Percentiles rank a stretch among this genome's conserved stretches.
These are phyloP conservation scores for Apodemus sylvaticus DNA, from an alignment of 2,113 vertebrate species.

Conservation along the genomic window DNA sequence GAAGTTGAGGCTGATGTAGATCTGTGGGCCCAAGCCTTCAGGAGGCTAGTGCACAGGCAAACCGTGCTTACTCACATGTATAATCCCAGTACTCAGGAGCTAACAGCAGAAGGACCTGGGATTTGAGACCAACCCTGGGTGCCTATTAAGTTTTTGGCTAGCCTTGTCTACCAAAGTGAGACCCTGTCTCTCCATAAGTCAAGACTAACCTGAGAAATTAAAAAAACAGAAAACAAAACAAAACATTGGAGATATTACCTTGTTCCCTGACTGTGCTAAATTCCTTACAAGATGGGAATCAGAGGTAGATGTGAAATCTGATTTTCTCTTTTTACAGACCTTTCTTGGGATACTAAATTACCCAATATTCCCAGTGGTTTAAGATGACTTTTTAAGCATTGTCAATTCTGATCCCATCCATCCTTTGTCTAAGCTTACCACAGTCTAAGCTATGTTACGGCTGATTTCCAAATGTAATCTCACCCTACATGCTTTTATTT, in stretches of 20 bases:
- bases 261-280: constrained; percentile 8
- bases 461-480: constrained; percentile 56
- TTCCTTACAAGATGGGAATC: constrained; percentile 30
- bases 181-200: neutral
- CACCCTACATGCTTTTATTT: neutral
- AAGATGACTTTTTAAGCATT: constrained; percentile 52
- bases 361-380: constrained; percentile 41
- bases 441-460: neutral
- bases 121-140: neutral
- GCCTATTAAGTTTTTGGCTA: neutral
- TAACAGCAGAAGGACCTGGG: neutral
- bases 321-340: constrained; percentile 50
- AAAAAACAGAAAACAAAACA: neutral
- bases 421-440: constrained; percentile 10
- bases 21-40: constrained; percentile 35
- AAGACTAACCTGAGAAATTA: neutral
- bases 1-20: constrained; percentile 36
- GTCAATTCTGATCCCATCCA: constrained; percentile 29
- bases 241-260: constrained; percentile 3
- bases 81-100: neutral
- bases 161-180: neutral
- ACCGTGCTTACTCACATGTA: neutral
- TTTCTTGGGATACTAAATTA: constrained; percentile 55
- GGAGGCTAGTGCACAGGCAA: neutral
- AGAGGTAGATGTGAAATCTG: constrained; percentile 35